Evolutionary conservation across 2,113 vertebrate genomes (phyloP), one percentile per base, ranked within the genome.

Genomic region (Rafetus swinhoei): DNA sequence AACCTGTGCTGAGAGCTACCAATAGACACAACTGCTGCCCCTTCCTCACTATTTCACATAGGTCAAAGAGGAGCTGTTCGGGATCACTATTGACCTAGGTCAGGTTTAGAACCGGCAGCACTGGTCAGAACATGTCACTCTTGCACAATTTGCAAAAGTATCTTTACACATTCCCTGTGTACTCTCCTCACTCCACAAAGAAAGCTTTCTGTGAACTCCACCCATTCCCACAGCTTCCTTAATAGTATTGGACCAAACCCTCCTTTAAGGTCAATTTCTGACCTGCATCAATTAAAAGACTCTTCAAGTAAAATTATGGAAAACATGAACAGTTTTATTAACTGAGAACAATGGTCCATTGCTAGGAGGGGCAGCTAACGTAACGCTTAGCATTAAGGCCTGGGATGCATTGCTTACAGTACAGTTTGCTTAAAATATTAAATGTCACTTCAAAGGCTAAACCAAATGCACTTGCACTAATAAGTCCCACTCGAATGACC

Each of bases 111-210:
- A 21, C 18, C 2, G 9, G n/a, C 65, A 53, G 19, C 1, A 1
- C 5, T 18, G 15, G 16, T 54, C 52, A 79, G 24, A 45, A n/a
- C 7, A 4, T 25, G 27, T 39, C 16, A 54, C 52, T 54, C 5
- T 52, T 0, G 2, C 32, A 35, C 0, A 11, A n/a, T 52, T 29
- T 0, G 16, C 0, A 13, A 45, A 24, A 76, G 74, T 18, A 2
- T 16, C 25, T 15, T 45, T 39, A n/a, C 9, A 2, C 1, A 10
- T 13, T 27, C 57, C 54, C 10, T 79, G 1, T 1, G 50, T 3
- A 1, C 74, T 76, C 1, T 80, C 53, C 45, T 27, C 56, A 22
- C 2, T 0, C 13, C 2, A 7, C 56, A 9, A 39, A n/a, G 2
- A 22, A 59, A 32, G 22, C 2, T 3, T 6, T 39, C 77, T 11